Evolutionary conservation across 2,888 invertebrate species (phyloP).

Genomic region (Rotaria sp.): DNA sequence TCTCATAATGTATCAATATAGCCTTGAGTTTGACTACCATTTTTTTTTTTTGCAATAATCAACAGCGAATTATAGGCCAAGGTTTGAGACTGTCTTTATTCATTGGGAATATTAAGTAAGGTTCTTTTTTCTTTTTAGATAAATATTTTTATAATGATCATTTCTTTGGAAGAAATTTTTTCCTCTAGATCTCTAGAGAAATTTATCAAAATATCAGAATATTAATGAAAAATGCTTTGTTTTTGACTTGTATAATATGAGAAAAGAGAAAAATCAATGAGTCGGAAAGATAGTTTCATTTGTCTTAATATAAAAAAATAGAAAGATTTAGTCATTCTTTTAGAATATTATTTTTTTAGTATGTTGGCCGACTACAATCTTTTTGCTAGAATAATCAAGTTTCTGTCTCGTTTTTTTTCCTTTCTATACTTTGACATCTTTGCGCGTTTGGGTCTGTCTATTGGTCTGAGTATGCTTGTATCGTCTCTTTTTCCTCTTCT

Average conservation of each 20-base stretch:
- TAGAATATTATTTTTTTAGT: not conserved
- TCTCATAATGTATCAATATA: not conserved
- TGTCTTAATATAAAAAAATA: not conserved
- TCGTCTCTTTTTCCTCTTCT: slow-evolving; percentile 10
- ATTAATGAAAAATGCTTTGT: not conserved
- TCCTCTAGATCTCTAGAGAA: not conserved
- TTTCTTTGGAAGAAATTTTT: not conserved
- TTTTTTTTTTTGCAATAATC: not conserved
- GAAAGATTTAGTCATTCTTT: not conserved
- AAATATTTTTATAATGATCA: not conserved
- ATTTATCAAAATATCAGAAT: not conserved
- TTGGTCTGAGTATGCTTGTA: not conserved
- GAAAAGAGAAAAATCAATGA: slow-evolving; percentile 10
- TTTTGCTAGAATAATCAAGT: not conserved
- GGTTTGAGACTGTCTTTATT: not conserved
- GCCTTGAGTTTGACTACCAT: not conserved
- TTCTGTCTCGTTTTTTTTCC: not conserved
- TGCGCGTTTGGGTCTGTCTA: not conserved
- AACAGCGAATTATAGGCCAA: not conserved
- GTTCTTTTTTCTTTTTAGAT: not conserved
- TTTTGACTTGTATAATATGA: not conserved
- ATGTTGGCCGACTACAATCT: not conserved
- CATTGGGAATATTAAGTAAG: not conserved
- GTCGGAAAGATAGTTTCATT: not conserved
- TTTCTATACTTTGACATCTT: slow-evolving; percentile 13